Percentiles rank a stretch among this genome's conserved stretches.
These are phyloP conservation scores for Smutsia gigantea DNA, from an alignment of 2,797 vertebrate species.

Conservation along the genomic window DNA sequence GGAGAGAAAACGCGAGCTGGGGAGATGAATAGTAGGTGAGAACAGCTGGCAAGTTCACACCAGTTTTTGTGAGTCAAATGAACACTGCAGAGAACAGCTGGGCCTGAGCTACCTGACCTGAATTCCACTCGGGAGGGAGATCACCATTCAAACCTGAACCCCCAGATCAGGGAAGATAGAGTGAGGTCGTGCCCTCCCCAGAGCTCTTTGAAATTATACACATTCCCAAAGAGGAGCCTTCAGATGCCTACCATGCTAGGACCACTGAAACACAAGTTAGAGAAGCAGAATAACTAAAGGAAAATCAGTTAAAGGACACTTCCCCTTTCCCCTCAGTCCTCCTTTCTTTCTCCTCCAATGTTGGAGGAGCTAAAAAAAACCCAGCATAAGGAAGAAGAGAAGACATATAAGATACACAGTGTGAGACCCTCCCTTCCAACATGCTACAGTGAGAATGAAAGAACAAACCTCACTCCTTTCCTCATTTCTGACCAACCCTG, in stretches of 20 bases:
- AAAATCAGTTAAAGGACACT: neutral
- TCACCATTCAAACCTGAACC: neutral
- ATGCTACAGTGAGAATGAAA: neutral
- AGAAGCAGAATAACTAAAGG: neutral
- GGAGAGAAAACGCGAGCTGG: neutral
- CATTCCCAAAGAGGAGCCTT: neutral
- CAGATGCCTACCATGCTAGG: neutral
- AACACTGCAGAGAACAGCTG: neutral
- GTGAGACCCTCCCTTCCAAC: neutral
- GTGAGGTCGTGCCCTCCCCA: neutral
- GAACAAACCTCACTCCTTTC: neutral
- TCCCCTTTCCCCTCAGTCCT: neutral
- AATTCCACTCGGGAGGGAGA: neutral
- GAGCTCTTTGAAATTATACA: neutral
- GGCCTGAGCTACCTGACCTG: neutral
- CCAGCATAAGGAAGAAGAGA: neutral
- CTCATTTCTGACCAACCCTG: neutral
- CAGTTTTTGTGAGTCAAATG: neutral
- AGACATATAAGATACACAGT: neutral
- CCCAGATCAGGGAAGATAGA: neutral
- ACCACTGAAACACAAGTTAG: neutral
- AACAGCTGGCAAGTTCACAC: neutral
- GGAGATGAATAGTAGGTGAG: neutral
- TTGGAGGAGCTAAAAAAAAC: neutral
- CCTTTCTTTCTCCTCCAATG: neutral